Evolutionary conservation across 2,888 invertebrate genomes (phyloP), one percentile per base, ranked within the genome.

Genomic region (Keiferia lycopersicella): DNA sequence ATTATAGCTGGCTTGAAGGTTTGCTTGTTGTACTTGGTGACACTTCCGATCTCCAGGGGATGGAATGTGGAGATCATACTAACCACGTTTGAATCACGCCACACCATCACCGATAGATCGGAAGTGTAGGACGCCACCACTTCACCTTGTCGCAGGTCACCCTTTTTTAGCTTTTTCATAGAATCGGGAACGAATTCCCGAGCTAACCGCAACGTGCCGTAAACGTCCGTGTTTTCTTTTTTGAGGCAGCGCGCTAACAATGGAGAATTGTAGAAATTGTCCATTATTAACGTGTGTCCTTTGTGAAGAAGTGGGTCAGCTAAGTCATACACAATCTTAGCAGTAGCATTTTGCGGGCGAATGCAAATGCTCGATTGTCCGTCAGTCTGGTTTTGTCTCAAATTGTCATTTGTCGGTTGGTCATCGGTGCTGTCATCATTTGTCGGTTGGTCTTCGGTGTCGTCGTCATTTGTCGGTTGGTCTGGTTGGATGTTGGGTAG

Each of bases 151-250:
- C 26, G 2, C 6, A 26, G 6, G 26, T 26, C 26, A 4, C 3
- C 6, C 6, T 26, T 26, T 6, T 26, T 26, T 26, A 4, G 2
- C 6, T 2, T 4, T 26, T 26, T 26, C 7, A 73, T 1, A 38
- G 67, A 64, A 53, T 64, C 66, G 8, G 73, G 73, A 56, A 74
- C 67, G 39, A 73, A 73, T 68, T 74, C 65, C 16, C 73, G 66
- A 38, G 69, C 69, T 10, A 72, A 53, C 60, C 73, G 45, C 58
- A 68, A 38, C 8, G 75, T 73, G 12, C 73, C 72, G 41, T 64
- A 70, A n/a, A 66, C 61, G 62, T 72, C 70, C 20, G 68, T 69
- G n/a, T 67, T 53, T 8, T 53, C 22, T 8, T 53, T 8, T 67
- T 72, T 72, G 7, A 72, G 56, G 20, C 61, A 66, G 14, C 70